Conservation (phyloP, 1,140 invertebrate species). For the Ooceraea biroi region DNA sequence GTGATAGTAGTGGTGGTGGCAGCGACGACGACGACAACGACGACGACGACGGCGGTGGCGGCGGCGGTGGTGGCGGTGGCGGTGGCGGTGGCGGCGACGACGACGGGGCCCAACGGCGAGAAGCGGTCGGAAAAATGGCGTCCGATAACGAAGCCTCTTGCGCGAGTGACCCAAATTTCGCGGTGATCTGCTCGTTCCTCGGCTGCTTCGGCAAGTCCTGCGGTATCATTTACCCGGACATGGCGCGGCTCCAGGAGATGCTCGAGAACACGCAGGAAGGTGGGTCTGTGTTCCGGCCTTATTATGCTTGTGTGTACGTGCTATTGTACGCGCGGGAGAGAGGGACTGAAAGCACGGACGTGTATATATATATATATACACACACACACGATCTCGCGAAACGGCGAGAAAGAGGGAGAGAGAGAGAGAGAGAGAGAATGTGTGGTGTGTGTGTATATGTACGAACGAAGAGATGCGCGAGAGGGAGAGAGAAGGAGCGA, state of each 20-base stretch:
- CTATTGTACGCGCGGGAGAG: not conserved
- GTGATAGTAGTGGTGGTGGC: not conserved
- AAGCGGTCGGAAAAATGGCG: constrained; percentile 90
- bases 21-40: not conserved
- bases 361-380: constrained; percentile 13
- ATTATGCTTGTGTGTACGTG: constrained; percentile 20
- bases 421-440: not conserved
- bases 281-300: constrained; percentile 82
- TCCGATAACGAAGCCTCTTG: constrained; percentile 94
- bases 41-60: not conserved
- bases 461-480: not conserved
- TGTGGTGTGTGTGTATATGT: too few species aligned
- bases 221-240: constrained; percentile 91
- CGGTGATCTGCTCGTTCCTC: constrained; percentile 97
- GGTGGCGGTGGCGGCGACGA: constrained; percentile 63
- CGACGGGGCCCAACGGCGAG: constrained; percentile 72
- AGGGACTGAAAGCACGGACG: not conserved
- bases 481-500: constrained; percentile 44
- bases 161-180: constrained; percentile 97
- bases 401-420: constrained; percentile 20
- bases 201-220: constrained; percentile 94
- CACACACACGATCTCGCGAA: not conserved
- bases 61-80: not conserved
- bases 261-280: constrained; percentile 95
- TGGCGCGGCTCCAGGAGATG: constrained; percentile 94